These are phyloP conservation scores for Xanthorhoe designata DNA, from an alignment of 2,888 invertebrate genomes.

Conservation along the genomic window DNA sequence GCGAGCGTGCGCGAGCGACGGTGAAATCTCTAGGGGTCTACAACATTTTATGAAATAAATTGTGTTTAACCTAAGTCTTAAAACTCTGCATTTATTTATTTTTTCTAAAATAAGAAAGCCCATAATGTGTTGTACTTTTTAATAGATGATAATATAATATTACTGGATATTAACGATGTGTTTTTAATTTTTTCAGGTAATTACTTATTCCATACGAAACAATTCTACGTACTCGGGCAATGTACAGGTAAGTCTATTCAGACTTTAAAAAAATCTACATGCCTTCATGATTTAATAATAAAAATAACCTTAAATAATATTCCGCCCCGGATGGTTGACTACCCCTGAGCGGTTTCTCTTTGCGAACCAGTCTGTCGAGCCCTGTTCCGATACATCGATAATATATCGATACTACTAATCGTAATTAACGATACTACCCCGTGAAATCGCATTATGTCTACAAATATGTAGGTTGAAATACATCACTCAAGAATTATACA, in stretches of 20 bases:
- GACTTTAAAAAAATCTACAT: neutral
- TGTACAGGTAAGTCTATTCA: constrained; percentile 23
- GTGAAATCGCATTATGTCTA: constrained; percentile 78
- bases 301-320: too few species aligned
- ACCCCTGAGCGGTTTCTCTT: constrained; percentile 74
- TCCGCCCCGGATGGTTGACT: constrained; percentile 71
- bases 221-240: neutral
- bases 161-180: neutral
- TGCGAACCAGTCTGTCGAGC: constrained; percentile 70
- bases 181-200: constrained; percentile 56
- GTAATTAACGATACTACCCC: constrained; percentile 76
- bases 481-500: constrained; percentile 51
- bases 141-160: too few species aligned
- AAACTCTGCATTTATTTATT: too few species aligned
- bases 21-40: constrained; percentile 66
- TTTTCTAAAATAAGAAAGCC: too few species aligned
- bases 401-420: constrained; percentile 75
- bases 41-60: constrained; percentile 55
- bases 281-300: too few species aligned
- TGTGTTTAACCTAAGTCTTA: neutral
- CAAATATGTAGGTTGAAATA: constrained; percentile 67
- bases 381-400: constrained; percentile 68
- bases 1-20: constrained; percentile 56
- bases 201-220: constrained; percentile 32
- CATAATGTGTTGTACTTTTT: neutral